Evolutionary conservation across 2,888 invertebrate species (phyloP), one percentile per base, ranked within the genome.

Genomic region (Phytoseiulus persimilis): DNA sequence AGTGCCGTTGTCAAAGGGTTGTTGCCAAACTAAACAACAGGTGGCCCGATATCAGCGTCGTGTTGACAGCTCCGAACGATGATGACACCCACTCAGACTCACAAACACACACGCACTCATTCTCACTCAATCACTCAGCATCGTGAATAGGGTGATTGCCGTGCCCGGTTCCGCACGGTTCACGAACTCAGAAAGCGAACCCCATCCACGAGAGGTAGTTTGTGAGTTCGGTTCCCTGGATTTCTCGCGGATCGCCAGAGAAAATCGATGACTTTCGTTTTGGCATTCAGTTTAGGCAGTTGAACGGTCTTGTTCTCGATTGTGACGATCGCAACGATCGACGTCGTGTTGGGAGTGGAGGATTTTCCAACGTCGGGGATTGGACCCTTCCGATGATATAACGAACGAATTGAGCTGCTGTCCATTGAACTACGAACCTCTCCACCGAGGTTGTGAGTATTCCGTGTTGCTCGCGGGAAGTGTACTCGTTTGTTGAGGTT

Each of bases 11-110:
- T 65, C 65, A 65, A 65, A 65, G 28, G 65, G 28, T 65, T 65
- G 65, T 65, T 65, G 65, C 65, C 65, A 65, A 65, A 65, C 65
- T 65, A 65, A 65, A 65, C 65, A 65, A 65, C 65, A 65, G 65
- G 65, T 65, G 65, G 65, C 65, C 18, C 65, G 65, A 65, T 28
- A 65, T 65, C 65, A 65, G 65, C 65, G 5, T 65, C 65, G 65
- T 65, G 65, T 65, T 65, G 65, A 65, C 65, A 65, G 18, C 65
- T 65, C 65, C 65, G 65, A 65, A 65, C 65, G 39, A 39, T 9
- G 65, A 65, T 65, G 65, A 65, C 23, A 65, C 65, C 28, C 65
- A 65, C 65, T 23, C 65, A 14, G 28, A 65, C 23, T 14, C 65
- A 65, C 65, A 28, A 3, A 39, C 65, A 65, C 65, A 28, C 18